Evolutionary conservation across 1,140 invertebrate genomes (phyloP).

Genomic region (Capitella teleta): DNA sequence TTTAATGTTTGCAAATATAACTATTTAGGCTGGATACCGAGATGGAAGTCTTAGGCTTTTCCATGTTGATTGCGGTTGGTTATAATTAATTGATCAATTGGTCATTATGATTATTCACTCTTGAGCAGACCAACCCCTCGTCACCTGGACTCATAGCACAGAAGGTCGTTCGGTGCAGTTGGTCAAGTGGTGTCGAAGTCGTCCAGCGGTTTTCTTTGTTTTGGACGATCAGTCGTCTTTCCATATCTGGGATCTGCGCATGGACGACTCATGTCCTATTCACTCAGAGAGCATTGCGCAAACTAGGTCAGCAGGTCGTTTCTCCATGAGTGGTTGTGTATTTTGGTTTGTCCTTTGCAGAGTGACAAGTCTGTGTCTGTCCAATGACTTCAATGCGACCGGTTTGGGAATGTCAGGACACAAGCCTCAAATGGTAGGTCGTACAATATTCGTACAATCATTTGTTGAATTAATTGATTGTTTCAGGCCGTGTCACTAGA

Average conservation of each 20-base stretch:
- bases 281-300: slow-evolving; percentile 39
- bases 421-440: slow-evolving; percentile 20
- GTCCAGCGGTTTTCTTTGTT: slow-evolving; percentile 49
- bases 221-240: slow-evolving; percentile 48
- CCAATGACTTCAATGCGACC: slow-evolving; percentile 16
- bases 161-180: slow-evolving; percentile 35
- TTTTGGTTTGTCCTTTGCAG: slow-evolving; percentile 16
- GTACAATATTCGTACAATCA: background rate
- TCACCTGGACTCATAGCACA: slow-evolving; percentile 40
- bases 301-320: slow-evolving; percentile 23
- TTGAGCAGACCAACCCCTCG: slow-evolving; percentile 45
- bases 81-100: background rate
- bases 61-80: background rate
- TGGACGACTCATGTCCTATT: slow-evolving; percentile 41
- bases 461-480: background rate
- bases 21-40: slow-evolving; percentile 45
- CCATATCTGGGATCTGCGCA: slow-evolving; percentile 51
- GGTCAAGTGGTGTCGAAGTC: slow-evolving; percentile 50
- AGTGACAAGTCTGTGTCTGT: slow-evolving; percentile 18
- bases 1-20: too few relatives aligned
- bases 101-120: background rate
- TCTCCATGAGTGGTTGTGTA: slow-evolving; percentile 7
- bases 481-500: slow-evolving; percentile 8
- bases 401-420: slow-evolving; percentile 14
- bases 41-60: slow-evolving; percentile 43